These are phyloP conservation scores for Apotomis turbidana DNA, from an alignment of 2,888 invertebrate species.

Conservation along the genomic window DNA sequence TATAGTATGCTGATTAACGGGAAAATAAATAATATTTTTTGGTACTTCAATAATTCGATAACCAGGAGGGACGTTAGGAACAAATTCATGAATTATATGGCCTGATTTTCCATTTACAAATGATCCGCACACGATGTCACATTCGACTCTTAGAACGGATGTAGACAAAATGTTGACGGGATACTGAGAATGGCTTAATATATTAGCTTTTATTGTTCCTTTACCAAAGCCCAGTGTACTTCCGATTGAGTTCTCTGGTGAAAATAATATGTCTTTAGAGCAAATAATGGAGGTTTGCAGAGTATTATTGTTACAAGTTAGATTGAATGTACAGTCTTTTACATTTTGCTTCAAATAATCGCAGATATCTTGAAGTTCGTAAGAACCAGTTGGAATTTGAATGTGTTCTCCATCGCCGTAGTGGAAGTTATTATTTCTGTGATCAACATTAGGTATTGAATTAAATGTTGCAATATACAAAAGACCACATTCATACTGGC, in stretches of 20 bases:
- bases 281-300: neutral
- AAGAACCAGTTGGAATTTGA: too few species aligned
- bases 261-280: neutral
- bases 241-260: neutral
- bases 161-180: neutral
- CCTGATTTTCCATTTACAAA: constrained; percentile 1
- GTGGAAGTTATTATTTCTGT: constrained; percentile 17
- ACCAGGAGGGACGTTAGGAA: constrained; percentile 8
- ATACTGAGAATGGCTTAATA: neutral
- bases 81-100: constrained; percentile 1
- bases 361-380: too few species aligned
- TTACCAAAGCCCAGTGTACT: neutral
- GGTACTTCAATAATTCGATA: neutral
- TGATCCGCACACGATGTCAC: constrained; percentile 5
- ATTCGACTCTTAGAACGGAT: neutral
- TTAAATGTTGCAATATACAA: constrained; percentile 36
- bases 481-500: constrained; percentile 39
- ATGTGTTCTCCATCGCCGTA: neutral
- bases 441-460: constrained; percentile 28
- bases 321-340: too few species aligned
- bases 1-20: neutral
- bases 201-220: neutral
- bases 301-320: neutral
- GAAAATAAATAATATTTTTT: neutral
- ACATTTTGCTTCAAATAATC: too few species aligned